phyloP scores from a whole-genome alignment of 2,797 vertebrate species.

The Myotis vivesi region DNA sequence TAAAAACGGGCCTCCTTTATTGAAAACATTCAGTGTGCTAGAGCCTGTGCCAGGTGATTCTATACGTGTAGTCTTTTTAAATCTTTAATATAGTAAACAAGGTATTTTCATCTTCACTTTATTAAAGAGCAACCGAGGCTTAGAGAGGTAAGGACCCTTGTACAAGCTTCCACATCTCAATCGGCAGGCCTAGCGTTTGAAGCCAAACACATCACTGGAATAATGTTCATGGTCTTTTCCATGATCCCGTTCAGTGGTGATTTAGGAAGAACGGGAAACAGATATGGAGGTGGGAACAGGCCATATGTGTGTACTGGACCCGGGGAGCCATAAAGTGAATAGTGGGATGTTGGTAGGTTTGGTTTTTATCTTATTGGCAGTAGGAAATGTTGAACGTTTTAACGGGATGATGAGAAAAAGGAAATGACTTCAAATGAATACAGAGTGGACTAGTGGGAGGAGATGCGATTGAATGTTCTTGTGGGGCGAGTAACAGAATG shows the following conservation, averaged over 20 bases:
- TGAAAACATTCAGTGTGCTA: background rate
- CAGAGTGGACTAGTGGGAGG: background rate
- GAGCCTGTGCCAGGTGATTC: background rate
- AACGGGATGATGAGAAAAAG: background rate
- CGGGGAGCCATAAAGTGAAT: background rate
- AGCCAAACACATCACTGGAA: background rate
- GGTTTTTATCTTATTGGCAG: background rate
- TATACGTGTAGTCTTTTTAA: background rate
- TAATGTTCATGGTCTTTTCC: background rate
- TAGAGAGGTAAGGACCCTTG: background rate
- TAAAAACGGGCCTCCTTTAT: background rate
- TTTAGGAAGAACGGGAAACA: background rate
- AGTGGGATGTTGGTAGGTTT: background rate
- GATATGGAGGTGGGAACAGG: background rate
- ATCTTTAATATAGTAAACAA: conserved; percentile 9
- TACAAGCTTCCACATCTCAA: background rate
- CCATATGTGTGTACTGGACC: background rate
- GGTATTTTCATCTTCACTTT: background rate
- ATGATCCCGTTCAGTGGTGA: background rate
- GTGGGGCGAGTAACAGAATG: background rate
- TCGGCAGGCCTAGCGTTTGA: background rate
- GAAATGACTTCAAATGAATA: conserved; percentile 25
- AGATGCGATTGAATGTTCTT: background rate
- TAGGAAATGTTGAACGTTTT: background rate
- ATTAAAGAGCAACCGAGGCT: background rate